Conservation (phyloP, 2,888 invertebrate genomes). For the Cryptus armator region DNA sequence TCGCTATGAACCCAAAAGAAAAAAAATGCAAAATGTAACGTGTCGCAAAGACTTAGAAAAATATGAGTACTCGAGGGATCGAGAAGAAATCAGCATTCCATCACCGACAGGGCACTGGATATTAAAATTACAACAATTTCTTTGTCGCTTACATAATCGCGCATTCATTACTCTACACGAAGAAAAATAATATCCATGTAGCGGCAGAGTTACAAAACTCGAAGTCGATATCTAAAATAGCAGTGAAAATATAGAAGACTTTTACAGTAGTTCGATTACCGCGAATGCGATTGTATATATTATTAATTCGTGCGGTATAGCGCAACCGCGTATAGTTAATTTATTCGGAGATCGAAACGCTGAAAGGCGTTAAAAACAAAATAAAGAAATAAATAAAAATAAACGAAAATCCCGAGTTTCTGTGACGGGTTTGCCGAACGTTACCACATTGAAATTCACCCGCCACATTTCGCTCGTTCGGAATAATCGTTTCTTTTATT, state of each 20-base stretch:
- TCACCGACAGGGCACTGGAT: not conserved
- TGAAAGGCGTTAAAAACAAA: not conserved
- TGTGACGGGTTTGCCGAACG: conserved; percentile 15
- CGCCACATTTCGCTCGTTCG: conserved; percentile 1
- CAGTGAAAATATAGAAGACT: not conserved
- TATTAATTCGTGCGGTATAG: not conserved
- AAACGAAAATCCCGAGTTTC: not conserved
- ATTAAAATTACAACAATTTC: not conserved
- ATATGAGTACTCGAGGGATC: not conserved
- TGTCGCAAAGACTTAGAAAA: not conserved
- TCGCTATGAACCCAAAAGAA: too few relatives aligned
- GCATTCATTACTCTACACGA: not conserved
- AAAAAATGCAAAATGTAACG: too few relatives aligned
- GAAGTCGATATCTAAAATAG: not conserved
- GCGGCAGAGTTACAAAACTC: not conserved
- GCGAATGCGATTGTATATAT: conserved; percentile 23
- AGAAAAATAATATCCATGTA: not conserved
- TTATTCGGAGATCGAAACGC: conserved; percentile 28
- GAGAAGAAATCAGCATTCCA: not conserved
- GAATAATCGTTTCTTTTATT: conserved; percentile 1
- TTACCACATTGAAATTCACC: conserved; percentile 1
- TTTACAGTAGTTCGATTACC: not conserved
- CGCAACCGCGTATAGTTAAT: conserved; percentile 30
- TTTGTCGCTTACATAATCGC: not conserved
- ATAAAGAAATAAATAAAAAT: not conserved